Percentiles rank a stretch among this genome's conserved stretches.
Evolutionary conservation across 2,797 vertebrate species (phyloP).

Genomic region (Argyrosomus regius): DNA sequence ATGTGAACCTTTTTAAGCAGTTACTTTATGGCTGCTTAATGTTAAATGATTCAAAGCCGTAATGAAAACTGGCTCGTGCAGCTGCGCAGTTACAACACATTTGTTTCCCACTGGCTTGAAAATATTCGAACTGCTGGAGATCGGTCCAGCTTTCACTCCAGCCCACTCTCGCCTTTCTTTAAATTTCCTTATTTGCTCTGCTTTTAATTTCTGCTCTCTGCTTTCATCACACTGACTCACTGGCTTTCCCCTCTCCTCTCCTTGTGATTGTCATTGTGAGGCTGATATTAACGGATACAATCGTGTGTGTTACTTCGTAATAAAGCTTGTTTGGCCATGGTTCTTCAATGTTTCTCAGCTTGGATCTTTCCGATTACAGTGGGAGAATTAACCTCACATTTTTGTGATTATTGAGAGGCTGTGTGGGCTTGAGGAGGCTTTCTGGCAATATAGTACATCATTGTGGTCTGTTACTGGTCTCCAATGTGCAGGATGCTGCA

Average conservation of each 20-base stretch:
- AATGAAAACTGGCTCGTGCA: constrained; percentile 15
- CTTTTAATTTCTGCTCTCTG: constrained; percentile 9
- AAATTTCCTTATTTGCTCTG: constrained; percentile 22
- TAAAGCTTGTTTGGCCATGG: not conserved
- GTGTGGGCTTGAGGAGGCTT: constrained; percentile 6
- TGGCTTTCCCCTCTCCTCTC: not conserved
- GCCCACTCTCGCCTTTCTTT: constrained; percentile 17
- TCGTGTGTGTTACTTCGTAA: not conserved
- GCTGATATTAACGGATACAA: constrained; percentile 5
- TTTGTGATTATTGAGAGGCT: constrained; percentile 9
- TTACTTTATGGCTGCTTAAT: constrained; percentile 37
- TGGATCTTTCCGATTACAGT: not conserved
- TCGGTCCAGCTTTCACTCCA: constrained; percentile 8
- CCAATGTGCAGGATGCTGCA: not conserved
- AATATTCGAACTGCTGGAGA: constrained; percentile 12
- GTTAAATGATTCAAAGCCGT: constrained; percentile 39
- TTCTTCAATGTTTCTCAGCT: not conserved
- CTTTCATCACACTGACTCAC: constrained; percentile 27
- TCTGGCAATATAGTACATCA: not conserved
- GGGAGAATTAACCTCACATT: constrained; percentile 14
- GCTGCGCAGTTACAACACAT: constrained; percentile 22
- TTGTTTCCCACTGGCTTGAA: constrained; percentile 32
- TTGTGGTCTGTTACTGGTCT: constrained; percentile 3
- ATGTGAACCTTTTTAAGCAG: constrained; percentile 17
- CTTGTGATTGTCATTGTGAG: not conserved